phyloP scores from a whole-genome alignment of 2,797 vertebrate species.

The Ataeniobius toweri region DNA sequence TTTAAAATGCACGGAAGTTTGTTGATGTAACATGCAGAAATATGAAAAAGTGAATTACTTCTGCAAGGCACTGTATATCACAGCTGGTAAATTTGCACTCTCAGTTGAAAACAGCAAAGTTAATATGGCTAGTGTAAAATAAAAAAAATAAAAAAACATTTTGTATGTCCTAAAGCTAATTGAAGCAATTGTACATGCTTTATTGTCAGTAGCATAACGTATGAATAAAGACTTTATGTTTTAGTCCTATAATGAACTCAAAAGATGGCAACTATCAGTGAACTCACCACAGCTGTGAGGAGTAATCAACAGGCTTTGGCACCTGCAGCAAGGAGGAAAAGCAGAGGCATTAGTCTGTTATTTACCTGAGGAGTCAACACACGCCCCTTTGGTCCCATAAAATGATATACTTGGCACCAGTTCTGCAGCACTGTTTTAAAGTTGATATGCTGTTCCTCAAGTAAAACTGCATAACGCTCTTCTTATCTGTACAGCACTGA shows the following conservation, averaged over 20 bases:
- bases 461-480: conserved; percentile 51
- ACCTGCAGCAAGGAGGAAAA: conserved; percentile 80
- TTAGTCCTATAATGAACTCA: not conserved
- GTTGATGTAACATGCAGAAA: not conserved
- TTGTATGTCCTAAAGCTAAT: not conserved
- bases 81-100: not conserved
- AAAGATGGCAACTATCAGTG: not conserved
- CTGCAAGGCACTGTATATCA: not conserved
- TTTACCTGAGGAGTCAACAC: conserved; percentile 9
- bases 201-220: not conserved
- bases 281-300: conserved; percentile 91
- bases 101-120: no score
- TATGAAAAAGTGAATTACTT: not conserved
- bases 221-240: not conserved
- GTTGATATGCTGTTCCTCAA: conserved; percentile 32
- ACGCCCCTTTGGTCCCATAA: conserved; percentile 14
- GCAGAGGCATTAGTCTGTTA: conserved; percentile 27
- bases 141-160: no score
- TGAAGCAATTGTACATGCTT: not conserved
- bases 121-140: no score
- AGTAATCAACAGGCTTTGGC: conserved; percentile 95
- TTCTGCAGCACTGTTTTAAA: conserved; percentile 3
- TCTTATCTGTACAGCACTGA: conserved; percentile 60
- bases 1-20: not conserved
- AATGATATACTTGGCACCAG: not conserved